These are phyloP conservation scores for Eristalinus aeneus DNA, from an alignment of 2,888 invertebrate genomes.

Conservation along the genomic window DNA sequence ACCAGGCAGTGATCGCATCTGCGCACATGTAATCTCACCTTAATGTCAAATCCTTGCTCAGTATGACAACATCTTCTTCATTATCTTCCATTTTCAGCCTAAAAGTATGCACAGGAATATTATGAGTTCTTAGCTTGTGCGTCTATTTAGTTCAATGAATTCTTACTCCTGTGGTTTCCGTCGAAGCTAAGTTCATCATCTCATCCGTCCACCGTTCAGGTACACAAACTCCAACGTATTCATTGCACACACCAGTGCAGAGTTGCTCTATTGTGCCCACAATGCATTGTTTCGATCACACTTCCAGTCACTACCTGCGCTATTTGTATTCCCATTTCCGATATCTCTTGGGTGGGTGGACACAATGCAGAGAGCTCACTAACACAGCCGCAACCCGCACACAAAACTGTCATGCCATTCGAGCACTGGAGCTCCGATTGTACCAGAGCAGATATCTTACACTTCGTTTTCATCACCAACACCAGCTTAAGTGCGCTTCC, in stretches of 20 bases:
- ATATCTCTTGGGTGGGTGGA: slow-evolving; percentile 49
- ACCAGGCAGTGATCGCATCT: too few species aligned
- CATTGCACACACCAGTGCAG: neutral
- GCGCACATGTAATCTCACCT: too few species aligned
- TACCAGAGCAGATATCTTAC: slow-evolving; percentile 20
- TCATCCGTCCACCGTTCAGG: neutral
- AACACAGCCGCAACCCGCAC: slow-evolving; percentile 14
- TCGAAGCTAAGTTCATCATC: neutral
- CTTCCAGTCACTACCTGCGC: slow-evolving; percentile 7
- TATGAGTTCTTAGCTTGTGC: too few species aligned
- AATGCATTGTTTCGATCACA: slow-evolving; percentile 20
- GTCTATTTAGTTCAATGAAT: too few species aligned
- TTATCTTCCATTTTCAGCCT: too few species aligned
- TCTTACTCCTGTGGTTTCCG: neutral
- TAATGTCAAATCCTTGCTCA: too few species aligned
- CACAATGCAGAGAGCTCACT: slow-evolving; percentile 18
- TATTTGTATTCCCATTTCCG: neutral
- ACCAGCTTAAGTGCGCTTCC: slow-evolving; percentile 48
- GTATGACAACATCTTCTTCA: too few species aligned
- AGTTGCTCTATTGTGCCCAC: neutral
- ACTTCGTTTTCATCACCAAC: slow-evolving; percentile 33
- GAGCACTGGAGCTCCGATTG: slow-evolving; percentile 1
- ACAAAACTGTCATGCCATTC: neutral
- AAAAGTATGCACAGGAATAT: too few species aligned
- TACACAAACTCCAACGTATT: neutral